Evolutionary conservation across 92 coral and sea anemone genomes (phyloP).

Genomic region (Siderastrea siderea): DNA sequence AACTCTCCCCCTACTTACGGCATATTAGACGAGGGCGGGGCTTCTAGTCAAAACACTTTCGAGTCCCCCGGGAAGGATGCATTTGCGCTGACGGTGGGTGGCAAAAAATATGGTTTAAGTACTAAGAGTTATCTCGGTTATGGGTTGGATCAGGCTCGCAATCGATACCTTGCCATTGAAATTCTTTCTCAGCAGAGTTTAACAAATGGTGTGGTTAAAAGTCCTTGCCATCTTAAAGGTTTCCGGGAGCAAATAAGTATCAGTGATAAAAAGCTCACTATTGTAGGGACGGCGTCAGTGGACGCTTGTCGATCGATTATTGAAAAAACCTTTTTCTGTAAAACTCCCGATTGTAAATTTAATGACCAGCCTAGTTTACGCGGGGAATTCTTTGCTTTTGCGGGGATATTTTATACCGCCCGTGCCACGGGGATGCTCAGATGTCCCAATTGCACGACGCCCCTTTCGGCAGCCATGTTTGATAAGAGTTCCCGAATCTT

Average conservation of each 20-base stretch:
- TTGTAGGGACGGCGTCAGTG: conserved; percentile 35
- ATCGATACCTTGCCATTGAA: neutral
- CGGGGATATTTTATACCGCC: conserved; percentile 35
- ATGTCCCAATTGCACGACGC: neutral
- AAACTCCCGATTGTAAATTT: conserved; percentile 14
- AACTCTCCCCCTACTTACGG: conserved; percentile 23
- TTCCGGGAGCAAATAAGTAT: neutral
- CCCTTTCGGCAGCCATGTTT: conserved; percentile 30
- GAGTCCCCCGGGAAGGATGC: neutral
- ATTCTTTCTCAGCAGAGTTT: neutral
- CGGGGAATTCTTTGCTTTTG: conserved; percentile 40
- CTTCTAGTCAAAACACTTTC: conserved; percentile 40
- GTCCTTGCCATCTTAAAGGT: conserved; percentile 56
- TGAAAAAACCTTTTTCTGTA: conserved; percentile 40
- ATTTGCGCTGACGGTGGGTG: neutral
- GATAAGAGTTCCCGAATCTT: conserved; percentile 18
- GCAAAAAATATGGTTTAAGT: conserved; percentile 13
- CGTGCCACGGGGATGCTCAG: conserved; percentile 15
- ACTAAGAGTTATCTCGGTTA: conserved; percentile 50
- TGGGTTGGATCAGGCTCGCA: conserved; percentile 29
- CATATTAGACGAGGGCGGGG: conserved; percentile 54
- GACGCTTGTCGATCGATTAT: conserved; percentile 21
- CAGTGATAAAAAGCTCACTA: neutral
- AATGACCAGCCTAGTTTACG: conserved; percentile 29
- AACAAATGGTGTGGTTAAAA: neutral